Evolutionary conservation across 2,888 invertebrate genomes (phyloP).

Genomic region (Micoletzkya japonica): DNA sequence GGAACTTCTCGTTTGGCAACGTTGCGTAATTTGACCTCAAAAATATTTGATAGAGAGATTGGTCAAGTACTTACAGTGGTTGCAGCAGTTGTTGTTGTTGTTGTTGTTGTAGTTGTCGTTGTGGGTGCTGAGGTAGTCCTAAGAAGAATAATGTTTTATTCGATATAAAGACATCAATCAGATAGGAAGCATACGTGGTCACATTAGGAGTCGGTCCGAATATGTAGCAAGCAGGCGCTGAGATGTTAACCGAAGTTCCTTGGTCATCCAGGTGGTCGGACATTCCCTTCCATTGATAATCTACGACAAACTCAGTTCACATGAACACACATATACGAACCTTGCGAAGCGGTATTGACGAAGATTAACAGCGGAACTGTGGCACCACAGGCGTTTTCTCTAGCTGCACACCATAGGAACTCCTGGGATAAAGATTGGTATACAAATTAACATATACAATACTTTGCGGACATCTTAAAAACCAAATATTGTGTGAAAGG

Average conservation of each 20-base stretch:
- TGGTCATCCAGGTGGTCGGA: conserved; percentile 11
- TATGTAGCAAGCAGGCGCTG: too few species aligned
- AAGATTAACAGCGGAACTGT: conserved; percentile 34
- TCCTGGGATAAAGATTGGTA: conserved; percentile 4
- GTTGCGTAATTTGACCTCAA: too few species aligned
- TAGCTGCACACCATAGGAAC: conserved; percentile 11
- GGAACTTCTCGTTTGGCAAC: too few species aligned
- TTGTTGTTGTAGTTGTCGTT: conserved; percentile 1
- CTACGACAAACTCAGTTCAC: background rate
- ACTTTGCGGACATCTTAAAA: background rate
- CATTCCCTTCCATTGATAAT: background rate
- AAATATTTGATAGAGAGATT: too few species aligned
- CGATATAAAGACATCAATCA: too few species aligned
- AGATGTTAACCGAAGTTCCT: too few species aligned
- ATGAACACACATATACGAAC: conserved; percentile 1
- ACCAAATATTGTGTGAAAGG: background rate
- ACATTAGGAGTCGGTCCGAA: too few species aligned
- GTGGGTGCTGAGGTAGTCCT: background rate
- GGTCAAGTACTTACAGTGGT: too few species aligned
- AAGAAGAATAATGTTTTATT: background rate
- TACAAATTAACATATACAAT: background rate
- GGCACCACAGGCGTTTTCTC: background rate
- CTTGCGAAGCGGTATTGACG: conserved; percentile 26
- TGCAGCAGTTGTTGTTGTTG: background rate
- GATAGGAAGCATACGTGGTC: too few species aligned